Conservation (phyloP, 2,888 invertebrate species). For the Acleris laterana region DNA sequence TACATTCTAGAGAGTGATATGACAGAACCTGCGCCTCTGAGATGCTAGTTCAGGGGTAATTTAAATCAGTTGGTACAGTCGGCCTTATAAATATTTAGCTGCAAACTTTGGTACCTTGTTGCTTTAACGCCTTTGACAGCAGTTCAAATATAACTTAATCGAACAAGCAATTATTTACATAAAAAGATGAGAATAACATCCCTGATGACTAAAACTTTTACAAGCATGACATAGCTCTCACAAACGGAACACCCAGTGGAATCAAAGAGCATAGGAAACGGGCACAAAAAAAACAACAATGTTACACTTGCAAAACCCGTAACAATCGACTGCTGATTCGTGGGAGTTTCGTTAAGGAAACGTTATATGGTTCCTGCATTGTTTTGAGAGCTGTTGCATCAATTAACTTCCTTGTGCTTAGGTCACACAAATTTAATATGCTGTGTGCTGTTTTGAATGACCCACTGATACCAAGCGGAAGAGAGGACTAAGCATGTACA, state of each 20-base stretch:
- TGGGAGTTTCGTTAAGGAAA: conserved; percentile 60
- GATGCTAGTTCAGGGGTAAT: too few relatives aligned
- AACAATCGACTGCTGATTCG: conserved; percentile 66
- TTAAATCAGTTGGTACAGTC: too few relatives aligned
- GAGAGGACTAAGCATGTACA: background rate
- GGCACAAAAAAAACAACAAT: conserved; percentile 32
- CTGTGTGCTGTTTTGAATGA: conserved; percentile 8
- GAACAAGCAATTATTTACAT: too few relatives aligned
- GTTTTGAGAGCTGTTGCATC: conserved; percentile 46
- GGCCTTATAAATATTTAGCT: too few relatives aligned
- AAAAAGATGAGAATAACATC: too few relatives aligned
- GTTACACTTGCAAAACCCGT: conserved; percentile 59
- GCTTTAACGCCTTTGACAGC: too few relatives aligned
- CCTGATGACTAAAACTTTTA: too few relatives aligned
- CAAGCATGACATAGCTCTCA: too few relatives aligned
- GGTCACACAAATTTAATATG: conserved; percentile 43
- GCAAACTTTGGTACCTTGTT: too few relatives aligned
- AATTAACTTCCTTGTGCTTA: conserved; percentile 48
- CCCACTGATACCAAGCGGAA: conserved; percentile 14
- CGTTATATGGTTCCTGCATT: conserved; percentile 47
- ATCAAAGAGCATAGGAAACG: conserved; percentile 29
- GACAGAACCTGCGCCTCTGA: too few relatives aligned
- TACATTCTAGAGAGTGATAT: too few relatives aligned
- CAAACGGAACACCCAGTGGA: background rate
- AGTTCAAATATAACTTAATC: too few relatives aligned